Base-by-base conservation (phyloP, 2,797 vertebrate genomes). In the Tangara arthus region DNA sequence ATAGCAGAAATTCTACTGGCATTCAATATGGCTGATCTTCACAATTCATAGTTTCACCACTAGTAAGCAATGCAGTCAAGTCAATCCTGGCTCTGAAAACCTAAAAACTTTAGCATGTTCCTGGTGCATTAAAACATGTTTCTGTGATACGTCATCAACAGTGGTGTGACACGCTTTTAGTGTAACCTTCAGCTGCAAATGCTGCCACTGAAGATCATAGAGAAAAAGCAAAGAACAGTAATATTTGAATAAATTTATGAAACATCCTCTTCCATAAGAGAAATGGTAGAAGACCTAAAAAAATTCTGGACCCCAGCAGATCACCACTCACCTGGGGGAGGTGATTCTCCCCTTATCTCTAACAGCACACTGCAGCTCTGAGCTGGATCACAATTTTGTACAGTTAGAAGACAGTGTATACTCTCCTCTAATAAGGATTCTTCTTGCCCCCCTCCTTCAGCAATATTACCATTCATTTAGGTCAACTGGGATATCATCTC, bases 141-240 rank as follows among this genome's bases (percentile, higher is more conserved):
- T 59, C 35, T 1, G 1, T n/a, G 20, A 28, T 68, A 46, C 10
- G 60, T 57, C 42, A 78, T 52, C 57, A 87, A 34, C 32, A 34
- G 3, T 0, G 2, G 37, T 20, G 13, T 60, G 52, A 63, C 17
- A 73, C 0, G 0, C 68, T 53, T 87, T 30, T 30, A 80, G 37
- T 2, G 5, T 30, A 84, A 65, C 15, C 59, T 57, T 46, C 59
- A 30, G 35, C 37, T 80, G 35, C 19, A 80, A 87, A 93, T 56
- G 18, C 12, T 77, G 46, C 28, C 53, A 64, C 19, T 39, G 8
- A 64, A 88, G 30, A 71, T 46, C 26, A 77, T 7, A 70, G 0
- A 3, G 44, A 52, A 92, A 73, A 8, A 66, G n/a, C 3, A 46
- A 69, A 71, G 15, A 76, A 57, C 12, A 42, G 4, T 20, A 86